These are phyloP conservation scores for Coracopsis vasa DNA, from an alignment of 2,113 vertebrate genomes.

Conservation along the genomic window DNA sequence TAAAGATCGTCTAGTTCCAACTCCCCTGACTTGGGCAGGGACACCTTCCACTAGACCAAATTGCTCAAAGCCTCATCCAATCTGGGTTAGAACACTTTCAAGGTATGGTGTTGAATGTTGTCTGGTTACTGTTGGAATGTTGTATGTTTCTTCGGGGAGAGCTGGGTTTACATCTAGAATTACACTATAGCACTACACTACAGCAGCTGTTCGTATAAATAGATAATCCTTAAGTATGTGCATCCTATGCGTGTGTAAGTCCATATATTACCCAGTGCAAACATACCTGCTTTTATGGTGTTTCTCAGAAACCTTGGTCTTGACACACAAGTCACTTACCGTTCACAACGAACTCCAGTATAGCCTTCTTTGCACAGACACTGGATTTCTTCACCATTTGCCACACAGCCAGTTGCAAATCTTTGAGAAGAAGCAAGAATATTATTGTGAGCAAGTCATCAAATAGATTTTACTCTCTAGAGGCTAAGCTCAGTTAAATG, in stretches of 20 bases:
- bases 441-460: not conserved
- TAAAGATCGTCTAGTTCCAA: not conserved
- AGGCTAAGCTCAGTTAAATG: not conserved
- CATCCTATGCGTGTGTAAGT: not conserved
- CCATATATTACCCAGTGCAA: not conserved
- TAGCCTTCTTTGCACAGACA: slow-evolving; percentile 90
- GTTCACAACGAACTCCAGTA: slow-evolving; percentile 83
- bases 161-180: not conserved
- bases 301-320: not conserved
- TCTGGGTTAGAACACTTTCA: not conserved
- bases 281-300: not conserved
- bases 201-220: not conserved
- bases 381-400: slow-evolving; percentile 72
- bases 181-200: not conserved
- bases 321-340: slow-evolving; percentile 65
- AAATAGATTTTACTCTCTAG: not conserved
- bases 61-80: not conserved
- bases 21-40: not conserved
- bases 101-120: not conserved
- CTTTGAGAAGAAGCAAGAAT: slow-evolving; percentile 64
- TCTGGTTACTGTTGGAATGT: fast-evolving
- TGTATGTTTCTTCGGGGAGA: not conserved
- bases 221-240: not conserved
- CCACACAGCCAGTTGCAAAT: slow-evolving; percentile 86
- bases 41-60: not conserved